Evolutionary conservation across 2,113 vertebrate species (phyloP), one percentile per base, ranked within the genome.

Genomic region (Strigops habroptila): DNA sequence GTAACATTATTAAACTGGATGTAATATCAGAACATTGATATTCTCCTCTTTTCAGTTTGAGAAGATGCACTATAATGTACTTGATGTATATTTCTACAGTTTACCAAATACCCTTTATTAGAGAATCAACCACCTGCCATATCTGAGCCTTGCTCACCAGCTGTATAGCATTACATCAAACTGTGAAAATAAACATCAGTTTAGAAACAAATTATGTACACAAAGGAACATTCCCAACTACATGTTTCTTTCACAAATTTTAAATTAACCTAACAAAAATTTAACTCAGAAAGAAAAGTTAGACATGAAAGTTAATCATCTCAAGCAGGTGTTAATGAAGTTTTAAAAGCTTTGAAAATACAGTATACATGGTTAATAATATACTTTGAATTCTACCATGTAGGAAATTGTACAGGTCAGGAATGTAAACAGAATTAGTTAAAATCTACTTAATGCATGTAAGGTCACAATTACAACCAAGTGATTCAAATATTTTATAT

Each of bases 301-400:
- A 94, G 87, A 96, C 89, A 97, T 96, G 91, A 94, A 94, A 96
- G 90, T 97, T 96, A 97, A 97, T 79, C 77, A 94, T 90, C 90
- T 93, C 62, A 95, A 86, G 87, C 28, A 4, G 41, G 17, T 77
- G 91, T 96, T 96, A 97, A 93, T 65, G 35, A 37, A 80, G 60
- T 89, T 96, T 93, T 57, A 62, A 83, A 91, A 85, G 37, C n/a
- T 82, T 35, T 90, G 71, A 74, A 94, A 85, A 96, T 81, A 82
- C 4, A 96, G 69, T 63, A 78, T 23, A 78, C 2, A 65, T 46
- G 67, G 87, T 94, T 96, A 97, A 93, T 88, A 90, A 91, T 81
- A 90, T 87, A 95, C 65, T 97, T 95, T 41, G 70, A 97, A 96
- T 91, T 96, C 24, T 92, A 93, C 73, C 94, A 91, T 87, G 95